phyloP scores from a whole-genome alignment of 2,888 invertebrate species.

The Tuberolachnus salignus region DNA sequence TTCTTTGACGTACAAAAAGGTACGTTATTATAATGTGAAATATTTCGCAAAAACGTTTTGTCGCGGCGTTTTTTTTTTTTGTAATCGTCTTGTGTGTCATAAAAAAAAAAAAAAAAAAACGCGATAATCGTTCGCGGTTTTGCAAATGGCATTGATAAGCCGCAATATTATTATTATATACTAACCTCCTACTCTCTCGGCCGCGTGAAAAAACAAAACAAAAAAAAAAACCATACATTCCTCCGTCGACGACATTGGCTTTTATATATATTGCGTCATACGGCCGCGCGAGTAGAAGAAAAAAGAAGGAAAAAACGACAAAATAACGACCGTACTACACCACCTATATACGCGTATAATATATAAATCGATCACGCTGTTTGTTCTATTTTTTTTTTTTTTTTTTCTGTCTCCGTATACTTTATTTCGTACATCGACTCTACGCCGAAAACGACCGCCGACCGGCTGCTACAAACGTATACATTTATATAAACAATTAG shows the following conservation, averaged over 20 bases:
- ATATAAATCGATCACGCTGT: background rate
- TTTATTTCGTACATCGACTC: no score
- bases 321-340: no score
- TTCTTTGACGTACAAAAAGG: no score
- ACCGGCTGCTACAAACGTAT: no score
- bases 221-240: no score
- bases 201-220: background rate
- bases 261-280: conserved; percentile 14
- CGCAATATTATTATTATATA: background rate
- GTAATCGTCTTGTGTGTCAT: background rate
- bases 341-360: background rate
- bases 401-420: no score
- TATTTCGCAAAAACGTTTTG: no score
- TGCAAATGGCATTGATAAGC: conserved; percentile 22
- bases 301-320: no score
- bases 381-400: background rate
- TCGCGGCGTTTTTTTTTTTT: background rate
- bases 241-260: conserved; percentile 19
- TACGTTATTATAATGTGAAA: no score
- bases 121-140: background rate
- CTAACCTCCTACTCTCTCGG: background rate
- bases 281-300: no score
- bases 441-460: background rate
- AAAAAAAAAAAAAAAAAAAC: no score
- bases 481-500: no score